These are phyloP conservation scores for Hippotragus niger DNA, from an alignment of 2,113 vertebrate species.

Conservation along the genomic window DNA sequence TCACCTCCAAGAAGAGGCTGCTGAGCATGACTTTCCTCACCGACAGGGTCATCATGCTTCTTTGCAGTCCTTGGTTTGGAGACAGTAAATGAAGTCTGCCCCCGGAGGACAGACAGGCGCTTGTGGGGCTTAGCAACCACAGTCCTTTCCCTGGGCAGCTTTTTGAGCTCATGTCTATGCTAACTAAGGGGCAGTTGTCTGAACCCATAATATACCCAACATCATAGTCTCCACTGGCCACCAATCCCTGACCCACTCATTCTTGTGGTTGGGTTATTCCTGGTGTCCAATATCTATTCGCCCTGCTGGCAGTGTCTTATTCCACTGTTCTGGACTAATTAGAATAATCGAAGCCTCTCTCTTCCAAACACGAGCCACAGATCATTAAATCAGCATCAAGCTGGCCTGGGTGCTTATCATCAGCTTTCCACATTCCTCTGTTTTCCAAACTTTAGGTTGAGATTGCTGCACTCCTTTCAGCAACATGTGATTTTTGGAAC, in stretches of 20 bases:
- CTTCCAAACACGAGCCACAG: neutral
- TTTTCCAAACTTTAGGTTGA: slow-evolving; percentile 1
- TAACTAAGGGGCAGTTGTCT: neutral
- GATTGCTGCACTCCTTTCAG: neutral
- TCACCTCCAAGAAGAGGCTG: neutral
- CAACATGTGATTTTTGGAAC: slow-evolving; percentile 40
- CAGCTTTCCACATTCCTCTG: neutral
- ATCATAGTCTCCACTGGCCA: neutral
- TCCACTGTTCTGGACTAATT: neutral
- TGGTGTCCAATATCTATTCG: neutral
- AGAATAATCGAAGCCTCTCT: neutral
- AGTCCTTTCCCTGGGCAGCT: neutral
- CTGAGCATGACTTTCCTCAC: neutral
- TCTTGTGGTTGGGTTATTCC: neutral
- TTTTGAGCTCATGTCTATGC: neutral
- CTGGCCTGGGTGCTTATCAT: neutral
- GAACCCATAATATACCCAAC: too few species aligned
- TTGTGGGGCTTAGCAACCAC: neutral
- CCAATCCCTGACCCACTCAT: neutral
- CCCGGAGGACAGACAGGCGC: neutral
- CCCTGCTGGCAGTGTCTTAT: neutral
- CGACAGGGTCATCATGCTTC: neutral
- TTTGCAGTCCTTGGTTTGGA: neutral
- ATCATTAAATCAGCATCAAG: neutral
- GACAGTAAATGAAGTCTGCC: neutral